A percentile compares a stretch with the other conserved stretches of the same genome.
Conservation (phyloP, 2,888 invertebrate genomes). For the Erebia epiphron region DNA sequence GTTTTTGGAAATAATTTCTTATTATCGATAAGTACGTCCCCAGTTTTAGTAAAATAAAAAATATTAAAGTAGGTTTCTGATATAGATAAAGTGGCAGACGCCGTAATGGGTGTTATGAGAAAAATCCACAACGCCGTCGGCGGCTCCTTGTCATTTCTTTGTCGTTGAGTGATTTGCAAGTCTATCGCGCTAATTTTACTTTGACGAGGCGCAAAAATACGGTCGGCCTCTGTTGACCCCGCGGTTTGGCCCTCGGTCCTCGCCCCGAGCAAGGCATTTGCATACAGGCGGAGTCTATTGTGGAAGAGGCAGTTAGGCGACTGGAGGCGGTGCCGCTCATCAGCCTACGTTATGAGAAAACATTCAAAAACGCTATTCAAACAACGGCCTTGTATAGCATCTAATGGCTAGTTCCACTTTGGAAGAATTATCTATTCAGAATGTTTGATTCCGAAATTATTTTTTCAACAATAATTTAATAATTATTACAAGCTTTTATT, state of each 20-base stretch:
- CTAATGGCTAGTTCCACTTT: neutral
- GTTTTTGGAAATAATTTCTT: too few relatives aligned
- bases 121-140: constrained; percentile 70
- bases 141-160: constrained; percentile 74
- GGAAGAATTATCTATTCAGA: neutral
- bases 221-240: constrained; percentile 49
- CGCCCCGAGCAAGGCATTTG: constrained; percentile 70
- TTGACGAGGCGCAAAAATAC: constrained; percentile 79
- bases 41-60: constrained; percentile 12
- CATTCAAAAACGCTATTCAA: constrained; percentile 31
- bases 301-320: constrained; percentile 62
- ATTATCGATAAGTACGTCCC: neutral
- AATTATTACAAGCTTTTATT: too few relatives aligned
- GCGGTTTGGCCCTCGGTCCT: constrained; percentile 41
- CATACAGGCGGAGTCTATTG: constrained; percentile 75
- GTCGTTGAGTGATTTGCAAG: constrained; percentile 78
- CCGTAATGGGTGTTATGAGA: constrained; percentile 70
- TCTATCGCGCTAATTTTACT: constrained; percentile 80
- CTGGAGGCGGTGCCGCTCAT: constrained; percentile 56
- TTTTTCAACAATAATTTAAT: neutral
- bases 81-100: constrained; percentile 26
- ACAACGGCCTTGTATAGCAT: neutral
- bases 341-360: constrained; percentile 36
- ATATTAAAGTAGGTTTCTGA: constrained; percentile 21
- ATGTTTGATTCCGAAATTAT: neutral